Evolutionary conservation across 2,113 vertebrate species (phyloP).

Genomic region (Hymenochirus boettgeri): DNA sequence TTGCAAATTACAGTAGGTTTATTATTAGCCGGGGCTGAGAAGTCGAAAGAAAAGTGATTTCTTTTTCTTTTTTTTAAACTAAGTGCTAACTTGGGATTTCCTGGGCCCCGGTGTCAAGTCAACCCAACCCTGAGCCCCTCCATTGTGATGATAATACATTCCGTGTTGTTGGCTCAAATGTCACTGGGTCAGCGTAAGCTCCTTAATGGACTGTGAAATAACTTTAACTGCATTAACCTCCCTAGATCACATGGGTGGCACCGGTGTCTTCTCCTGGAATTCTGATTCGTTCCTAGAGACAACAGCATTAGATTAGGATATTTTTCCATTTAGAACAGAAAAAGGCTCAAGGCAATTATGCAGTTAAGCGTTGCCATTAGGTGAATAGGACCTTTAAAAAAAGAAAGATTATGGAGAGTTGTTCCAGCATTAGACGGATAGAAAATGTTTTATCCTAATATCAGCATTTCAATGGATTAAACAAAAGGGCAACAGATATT

Average conservation of each 20-base stretch:
- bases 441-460: slow-evolving; percentile 51
- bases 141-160: slow-evolving; percentile 99
- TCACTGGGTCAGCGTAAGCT: slow-evolving; percentile 95
- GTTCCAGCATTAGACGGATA: slow-evolving; percentile 47
- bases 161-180: slow-evolving; percentile 94
- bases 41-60: slow-evolving; percentile 72
- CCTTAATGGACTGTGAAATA: slow-evolving; percentile 99
- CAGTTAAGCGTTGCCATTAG: slow-evolving; percentile 74
- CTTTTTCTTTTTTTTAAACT: slow-evolving; percentile 58
- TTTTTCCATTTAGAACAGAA: slow-evolving; percentile 71
- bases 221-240: slow-evolving; percentile 99
- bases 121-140: slow-evolving; percentile 69
- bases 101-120: slow-evolving; percentile 75
- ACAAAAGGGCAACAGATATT: not conserved
- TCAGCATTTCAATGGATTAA: slow-evolving; percentile 49
- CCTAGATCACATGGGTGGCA: slow-evolving; percentile 84
- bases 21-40: slow-evolving; percentile 74
- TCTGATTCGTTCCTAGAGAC: slow-evolving; percentile 78
- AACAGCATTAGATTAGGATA: slow-evolving; percentile 91
- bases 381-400: slow-evolving; percentile 64
- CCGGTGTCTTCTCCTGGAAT: slow-evolving; percentile 79
- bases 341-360: slow-evolving; percentile 74
- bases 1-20: slow-evolving; percentile 78
- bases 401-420: slow-evolving; percentile 66
- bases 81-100: slow-evolving; percentile 90